Base-by-base conservation (phyloP, 2,113 vertebrate species). In the Lycocorax pyrrhopterus region DNA sequence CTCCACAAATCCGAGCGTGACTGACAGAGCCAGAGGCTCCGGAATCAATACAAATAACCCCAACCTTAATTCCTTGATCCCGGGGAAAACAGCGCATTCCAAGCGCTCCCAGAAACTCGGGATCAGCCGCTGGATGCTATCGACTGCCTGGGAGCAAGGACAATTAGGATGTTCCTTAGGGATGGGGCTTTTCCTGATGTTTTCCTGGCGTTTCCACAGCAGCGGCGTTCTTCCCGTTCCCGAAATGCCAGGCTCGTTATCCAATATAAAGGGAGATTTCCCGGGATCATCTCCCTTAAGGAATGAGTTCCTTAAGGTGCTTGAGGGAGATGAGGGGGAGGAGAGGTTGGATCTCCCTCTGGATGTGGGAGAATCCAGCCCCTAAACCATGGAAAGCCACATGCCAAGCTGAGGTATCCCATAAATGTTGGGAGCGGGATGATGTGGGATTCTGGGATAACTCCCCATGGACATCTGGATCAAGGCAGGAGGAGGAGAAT, bases 31-130 rank as follows among this genome's bases (percentile, higher is more conserved):
- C 98, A 98, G 98, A 98, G 97, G 98, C 99, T 99, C 99, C 97
- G 99, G 99, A 99, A 99, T 99, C 99, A 99, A 99, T 99, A 99
- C 99, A 99, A 99, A 99, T 99, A 99, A 99, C 99, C 98, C 98
- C 99, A 99, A 99, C 98, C 99, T 98, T 99, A 99, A 99, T 99
- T 99, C 99, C 98, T 99, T 99, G 99, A 99, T 99, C 99, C 98
- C 47, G 95, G 97, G 98, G 98, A 99, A 98, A 99, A 99, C 98
- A 98, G 98, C 93, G 98, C 97, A 99, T 99, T 99, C 98, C 98
- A 97, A 98, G 98, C 96, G 94, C 98, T 97, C 95, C 90, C 97
- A 97, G 98, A 97, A 98, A 97, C 94, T 96, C 92, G 41, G 96
- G 94, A 93, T 97, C 96, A 96, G 97, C 97, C 96, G 97, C 87